Base-by-base conservation (phyloP, 2,888 invertebrate species). In the Dryomyza anilis region DNA sequence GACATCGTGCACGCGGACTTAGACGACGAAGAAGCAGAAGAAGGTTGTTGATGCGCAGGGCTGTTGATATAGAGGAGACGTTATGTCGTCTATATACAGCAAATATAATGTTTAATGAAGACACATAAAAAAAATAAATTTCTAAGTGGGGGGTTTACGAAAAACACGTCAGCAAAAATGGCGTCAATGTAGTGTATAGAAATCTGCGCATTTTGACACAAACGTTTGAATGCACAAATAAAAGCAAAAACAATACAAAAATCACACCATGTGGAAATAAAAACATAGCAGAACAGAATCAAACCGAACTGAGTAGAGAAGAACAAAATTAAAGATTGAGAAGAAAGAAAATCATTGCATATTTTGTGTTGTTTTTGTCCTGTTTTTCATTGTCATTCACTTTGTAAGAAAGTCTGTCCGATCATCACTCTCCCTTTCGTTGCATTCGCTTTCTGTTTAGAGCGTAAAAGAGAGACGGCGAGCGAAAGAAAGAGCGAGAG, bases 381-480 rank as follows among this genome's bases (percentile, higher is more conserved):
- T 52, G 50, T 52, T 27, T 25, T 25, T 52, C 50, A 52, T 52
- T 52, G n/a, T n/a, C n/a, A n/a, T n/a, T n/a, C n/a, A n/a, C n/a
- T n/a, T n/a, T n/a, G n/a, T n/a, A n/a, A n/a, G n/a, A n/a, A n/a
- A n/a, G n/a, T n/a, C n/a, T n/a, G n/a, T n/a, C n/a, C n/a, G n/a
- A n/a, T n/a, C n/a, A n/a, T n/a, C 39, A 57, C 57, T 57, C 39
- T 57, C 57, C 57, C 57, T 57, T 57, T 57, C 57, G 43, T 16
- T 19, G 3, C 30, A 55, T 27, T 55, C 19, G 30, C 8, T 55
- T 55, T 55, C 12, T 25, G 27, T 6, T 21, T 50, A 25, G 6
- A 21, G 25, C 19, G 23, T 14, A 50, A 50, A 25, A 5, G n/a
- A 19, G 5, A 21, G 25, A 14, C n/a, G n/a, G n/a, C 50, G 14